phyloP scores from a whole-genome alignment of 2,888 invertebrate species.

The Tetragnatha montana region DNA sequence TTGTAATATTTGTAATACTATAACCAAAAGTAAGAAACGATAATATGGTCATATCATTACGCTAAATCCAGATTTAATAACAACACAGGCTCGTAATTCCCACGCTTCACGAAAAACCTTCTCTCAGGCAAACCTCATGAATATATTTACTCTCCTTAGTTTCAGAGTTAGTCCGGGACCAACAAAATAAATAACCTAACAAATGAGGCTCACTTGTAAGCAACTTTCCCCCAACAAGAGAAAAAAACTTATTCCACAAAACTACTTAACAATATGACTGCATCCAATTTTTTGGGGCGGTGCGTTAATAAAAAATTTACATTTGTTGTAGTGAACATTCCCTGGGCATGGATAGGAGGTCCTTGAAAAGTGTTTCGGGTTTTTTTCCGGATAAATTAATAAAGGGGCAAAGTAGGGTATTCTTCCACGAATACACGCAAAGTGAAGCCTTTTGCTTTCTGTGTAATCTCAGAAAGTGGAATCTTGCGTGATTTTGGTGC shows the following conservation, averaged over 20 bases:
- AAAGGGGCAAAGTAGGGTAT: background rate
- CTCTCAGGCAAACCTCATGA: background rate
- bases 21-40: no score
- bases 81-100: background rate
- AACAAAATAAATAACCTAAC: constrained; percentile 7
- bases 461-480: background rate
- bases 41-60: background rate
- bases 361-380: background rate
- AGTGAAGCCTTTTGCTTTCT: background rate
- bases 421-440: background rate
- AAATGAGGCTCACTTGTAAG: constrained; percentile 25
- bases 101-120: background rate
- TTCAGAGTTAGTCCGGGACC: background rate
- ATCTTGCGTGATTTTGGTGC: background rate
- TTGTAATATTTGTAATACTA: no score
- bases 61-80: background rate
- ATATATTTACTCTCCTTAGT: background rate
- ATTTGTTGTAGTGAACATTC: background rate
- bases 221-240: constrained; percentile 1
- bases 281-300: constrained; percentile 21
- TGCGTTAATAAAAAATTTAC: constrained; percentile 43
- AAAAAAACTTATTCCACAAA: constrained; percentile 18
- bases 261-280: constrained; percentile 26
- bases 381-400: background rate
- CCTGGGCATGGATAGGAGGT: background rate